Evolutionary conservation across 2,888 invertebrate species (phyloP), one percentile per base, ranked within the genome.

Genomic region (Mylabris sibirica): DNA sequence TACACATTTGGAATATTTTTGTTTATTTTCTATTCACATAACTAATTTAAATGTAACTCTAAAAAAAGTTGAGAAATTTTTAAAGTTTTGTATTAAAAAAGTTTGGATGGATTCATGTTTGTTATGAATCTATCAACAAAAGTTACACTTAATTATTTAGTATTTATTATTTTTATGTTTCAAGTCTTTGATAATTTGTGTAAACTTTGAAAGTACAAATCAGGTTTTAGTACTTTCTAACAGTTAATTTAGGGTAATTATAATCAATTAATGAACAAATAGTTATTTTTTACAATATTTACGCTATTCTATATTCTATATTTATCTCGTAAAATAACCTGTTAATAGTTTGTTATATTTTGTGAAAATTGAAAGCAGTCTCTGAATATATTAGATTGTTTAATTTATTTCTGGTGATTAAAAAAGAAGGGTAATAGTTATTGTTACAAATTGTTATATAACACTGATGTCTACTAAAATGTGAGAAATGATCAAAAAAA

Each of bases 401-500:
- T 17, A 17, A 2, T 20, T 20, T 20, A 20, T 49, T 49, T 2
- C 20, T 49, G 20, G 2, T 49, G 2, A 49, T 49, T 9, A 20
- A 49, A 44, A 44, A 44, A 44, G n/a, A 44, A 44, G 41, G 41
- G 20, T 49, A 49, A 49, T 17, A 11, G 49, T 49, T 49, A 20
- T 22, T 49, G 9, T 49, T 20, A 49, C 9, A 9, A 2, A 49
- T 49, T 20, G 2, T 49, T 49, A 8, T 20, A 9, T 20, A 44
- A 44, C 17, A 44, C 0, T 17, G 5, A 8, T 49, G 20, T 49
- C 49, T 49, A 20, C 9, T 0, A 17, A 1, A 49, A 9, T 49
- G 20, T 17, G 3, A 44, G 24, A 59, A 41, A 63, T 63, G 59
- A 59, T 57, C 57, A 57, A 63, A 63, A 24, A 60, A 68, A 34